Evolutionary conservation across 2,888 invertebrate species (phyloP), one percentile per base, ranked within the genome.

Genomic region (Hyles lineata): DNA sequence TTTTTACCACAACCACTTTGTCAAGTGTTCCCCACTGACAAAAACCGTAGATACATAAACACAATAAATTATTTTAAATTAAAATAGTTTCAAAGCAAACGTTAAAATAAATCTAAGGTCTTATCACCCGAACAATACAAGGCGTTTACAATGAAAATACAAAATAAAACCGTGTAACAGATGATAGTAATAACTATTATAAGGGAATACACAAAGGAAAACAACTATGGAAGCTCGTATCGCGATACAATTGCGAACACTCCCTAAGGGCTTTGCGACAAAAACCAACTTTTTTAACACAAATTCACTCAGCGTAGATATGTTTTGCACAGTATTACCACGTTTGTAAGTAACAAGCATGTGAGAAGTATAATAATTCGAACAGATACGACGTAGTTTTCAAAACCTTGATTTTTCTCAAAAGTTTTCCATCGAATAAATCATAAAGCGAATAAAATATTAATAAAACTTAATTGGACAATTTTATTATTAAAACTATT

Each of bases 101-200:
- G 21, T 43, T 17, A 60, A 23, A 25, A 60, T 60, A 60, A 60
- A 63, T 55, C 55, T n/a, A 55, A 17, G n/a, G 55, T 55, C 7
- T n/a, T n/a, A 55, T 55, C 55, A 8, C 55, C n/a, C 11, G n/a
- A 63, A 43, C 63, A 63, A 63, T 35, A n/a, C 61, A 63, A 63
- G 1, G 21, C 43, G 8, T 19, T n/a, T 63, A 9, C 21, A 9
- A 5, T 63, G 32, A 62, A 62, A 63, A 63, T 21, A 35, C 3
- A 15, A 63, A 63, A 19, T 63, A 63, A 63, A 43, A 21, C 11
- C 9, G 43, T n/a, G 21, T 35, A 63, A 43, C 43, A 43, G 63
- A 63, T 62, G 62, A 32, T 63, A 63, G 63, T 43, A 63, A 63
- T 63, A 62, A 21, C 35, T 63, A 35, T 63, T 63, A 63, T 63